Evolutionary conservation across 2,888 invertebrate genomes (phyloP).

Genomic region (Drosophila infuscata): DNA sequence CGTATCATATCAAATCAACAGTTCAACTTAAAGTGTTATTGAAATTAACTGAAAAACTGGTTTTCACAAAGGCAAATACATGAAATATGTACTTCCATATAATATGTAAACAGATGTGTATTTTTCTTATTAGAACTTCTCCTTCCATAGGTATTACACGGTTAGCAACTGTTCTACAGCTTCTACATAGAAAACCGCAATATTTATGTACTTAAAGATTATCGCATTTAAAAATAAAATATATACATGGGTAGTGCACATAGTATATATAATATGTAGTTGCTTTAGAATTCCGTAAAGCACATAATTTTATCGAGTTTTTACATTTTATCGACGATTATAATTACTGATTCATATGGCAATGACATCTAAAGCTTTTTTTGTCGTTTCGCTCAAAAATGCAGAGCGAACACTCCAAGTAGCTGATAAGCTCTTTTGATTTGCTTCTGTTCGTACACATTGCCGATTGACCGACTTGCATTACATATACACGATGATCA

Average conservation of each 20-base stretch:
- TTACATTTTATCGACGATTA: slow-evolving; percentile 7
- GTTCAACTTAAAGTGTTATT: not conserved
- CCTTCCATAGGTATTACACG: slow-evolving; percentile 4
- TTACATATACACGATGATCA: slow-evolving; percentile 7
- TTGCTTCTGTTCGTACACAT: slow-evolving; percentile 34
- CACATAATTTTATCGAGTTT: slow-evolving; percentile 17
- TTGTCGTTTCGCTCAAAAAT: slow-evolving; percentile 5
- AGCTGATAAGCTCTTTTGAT: slow-evolving; percentile 53
- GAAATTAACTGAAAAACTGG: slow-evolving; percentile 1
- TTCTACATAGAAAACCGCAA: slow-evolving; percentile 7
- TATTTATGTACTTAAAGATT: slow-evolving; percentile 22
- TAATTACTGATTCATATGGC: slow-evolving; percentile 36
- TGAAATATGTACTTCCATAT: not conserved
- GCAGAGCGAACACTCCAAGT: slow-evolving; percentile 16
- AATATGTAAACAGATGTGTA: not conserved
- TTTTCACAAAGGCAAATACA: not conserved
- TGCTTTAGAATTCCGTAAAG: slow-evolving; percentile 12
- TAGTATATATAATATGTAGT: slow-evolving; percentile 3
- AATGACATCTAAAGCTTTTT: slow-evolving; percentile 48
- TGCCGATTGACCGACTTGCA: slow-evolving; percentile 55
- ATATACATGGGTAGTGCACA: not conserved
- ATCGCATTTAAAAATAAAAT: slow-evolving; percentile 24
- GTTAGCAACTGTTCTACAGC: slow-evolving; percentile 6
- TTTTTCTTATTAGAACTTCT: slow-evolving; percentile 4
- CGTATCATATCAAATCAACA: not conserved